Conservation (phyloP, 2,888 invertebrate genomes). For the Trachelus troglodyta region DNA sequence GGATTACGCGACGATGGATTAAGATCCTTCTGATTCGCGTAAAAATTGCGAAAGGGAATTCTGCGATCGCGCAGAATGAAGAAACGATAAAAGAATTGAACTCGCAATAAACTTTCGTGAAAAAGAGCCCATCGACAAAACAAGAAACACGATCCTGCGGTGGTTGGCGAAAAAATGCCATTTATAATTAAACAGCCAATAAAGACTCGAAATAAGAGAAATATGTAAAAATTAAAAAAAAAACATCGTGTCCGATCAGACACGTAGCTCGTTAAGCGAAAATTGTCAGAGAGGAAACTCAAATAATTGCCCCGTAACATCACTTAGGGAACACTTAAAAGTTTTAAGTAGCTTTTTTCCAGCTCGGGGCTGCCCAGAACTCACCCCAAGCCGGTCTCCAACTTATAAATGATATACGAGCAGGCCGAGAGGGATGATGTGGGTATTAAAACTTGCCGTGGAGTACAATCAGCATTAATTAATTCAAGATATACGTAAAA, state of each 20-base stretch:
- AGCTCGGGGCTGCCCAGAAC: slow-evolving; percentile 2
- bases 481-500: neutral
- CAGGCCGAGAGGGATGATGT: slow-evolving; percentile 19
- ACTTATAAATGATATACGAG: slow-evolving; percentile 48
- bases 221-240: slow-evolving; percentile 5
- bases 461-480: slow-evolving; percentile 9
- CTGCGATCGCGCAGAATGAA: neutral
- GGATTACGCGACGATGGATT: neutral
- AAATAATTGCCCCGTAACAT: slow-evolving; percentile 57
- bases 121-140: neutral
- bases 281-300: slow-evolving; percentile 45
- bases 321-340: slow-evolving; percentile 56
- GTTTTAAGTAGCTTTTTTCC: slow-evolving; percentile 54
- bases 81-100: neutral
- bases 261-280: slow-evolving; percentile 25
- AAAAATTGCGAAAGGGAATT: neutral
- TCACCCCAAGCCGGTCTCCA: slow-evolving; percentile 28
- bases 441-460: slow-evolving; percentile 26
- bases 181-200: neutral
- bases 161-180: neutral
- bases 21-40: neutral
- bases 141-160: neutral
- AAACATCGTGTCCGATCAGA: neutral
- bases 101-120: neutral
- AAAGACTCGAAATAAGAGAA: neutral